These are phyloP conservation scores for Baryphthengus martii DNA, from an alignment of 2,113 vertebrate species.

Conservation along the genomic window DNA sequence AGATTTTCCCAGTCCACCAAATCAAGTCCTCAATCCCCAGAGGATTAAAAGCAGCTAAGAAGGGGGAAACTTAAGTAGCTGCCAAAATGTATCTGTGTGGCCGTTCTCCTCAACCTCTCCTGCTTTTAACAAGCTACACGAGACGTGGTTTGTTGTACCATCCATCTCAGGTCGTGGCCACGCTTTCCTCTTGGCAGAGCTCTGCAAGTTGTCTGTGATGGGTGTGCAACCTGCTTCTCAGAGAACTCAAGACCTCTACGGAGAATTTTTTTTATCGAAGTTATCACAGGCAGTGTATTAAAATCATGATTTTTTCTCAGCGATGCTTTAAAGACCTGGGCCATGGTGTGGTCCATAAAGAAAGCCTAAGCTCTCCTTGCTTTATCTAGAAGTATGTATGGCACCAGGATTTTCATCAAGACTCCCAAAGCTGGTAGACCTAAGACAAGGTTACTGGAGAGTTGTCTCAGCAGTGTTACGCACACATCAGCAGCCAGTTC, in stretches of 20 bases:
- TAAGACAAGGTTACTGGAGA: background rate
- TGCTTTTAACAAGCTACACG: background rate
- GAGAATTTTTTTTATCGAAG: background rate
- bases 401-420: background rate
- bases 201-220: background rate
- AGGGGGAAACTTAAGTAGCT: background rate
- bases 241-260: background rate
- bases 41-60: background rate
- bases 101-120: background rate
- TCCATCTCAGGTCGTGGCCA: background rate
- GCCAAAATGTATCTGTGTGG: background rate
- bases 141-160: background rate
- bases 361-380: background rate
- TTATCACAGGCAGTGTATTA: background rate
- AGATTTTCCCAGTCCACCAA: background rate
- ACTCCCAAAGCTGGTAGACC: background rate
- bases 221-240: background rate
- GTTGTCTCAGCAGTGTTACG: fast-evolving
- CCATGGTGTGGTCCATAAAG: background rate
- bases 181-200: background rate
- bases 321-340: fast-evolving
- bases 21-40: background rate
- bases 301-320: background rate
- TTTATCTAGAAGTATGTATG: background rate
- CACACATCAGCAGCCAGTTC: background rate